phyloP scores from a whole-genome alignment of 2,113 vertebrate species.

The Sinocyclocheilus anophthalmus region DNA sequence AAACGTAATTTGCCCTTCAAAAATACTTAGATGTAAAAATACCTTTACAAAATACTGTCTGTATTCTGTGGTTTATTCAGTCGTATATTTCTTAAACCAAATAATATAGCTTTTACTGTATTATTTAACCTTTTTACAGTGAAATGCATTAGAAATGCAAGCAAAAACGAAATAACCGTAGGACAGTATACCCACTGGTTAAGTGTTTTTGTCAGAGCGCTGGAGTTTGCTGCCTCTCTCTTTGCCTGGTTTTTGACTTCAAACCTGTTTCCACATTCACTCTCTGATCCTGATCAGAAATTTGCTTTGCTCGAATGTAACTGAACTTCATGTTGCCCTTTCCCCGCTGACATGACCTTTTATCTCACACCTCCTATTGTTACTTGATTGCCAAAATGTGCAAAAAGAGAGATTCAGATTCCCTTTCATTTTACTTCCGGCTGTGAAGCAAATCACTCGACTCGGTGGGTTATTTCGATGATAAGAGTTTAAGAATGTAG shows the following conservation, averaged over 20 bases:
- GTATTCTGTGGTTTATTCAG: not conserved
- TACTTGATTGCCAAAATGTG: slow-evolving; percentile 43
- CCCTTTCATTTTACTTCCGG: slow-evolving; percentile 29
- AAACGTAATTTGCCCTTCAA: not conserved
- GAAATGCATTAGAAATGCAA: not conserved
- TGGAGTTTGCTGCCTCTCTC: slow-evolving; percentile 3
- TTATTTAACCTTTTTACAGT: not conserved
- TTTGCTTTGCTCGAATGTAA: slow-evolving; percentile 30
- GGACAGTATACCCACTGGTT: not conserved
- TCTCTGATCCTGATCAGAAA: slow-evolving; percentile 27
- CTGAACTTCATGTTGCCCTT: slow-evolving; percentile 49
- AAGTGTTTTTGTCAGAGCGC: not conserved
- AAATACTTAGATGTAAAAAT: not conserved
- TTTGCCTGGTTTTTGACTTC: slow-evolving; percentile 10
- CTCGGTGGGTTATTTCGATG: slow-evolving; percentile 36
- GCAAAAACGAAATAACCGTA: not conserved
- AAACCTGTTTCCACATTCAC: slow-evolving; percentile 12
- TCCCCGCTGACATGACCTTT: slow-evolving; percentile 67
- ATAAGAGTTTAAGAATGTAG: slow-evolving; percentile 19
- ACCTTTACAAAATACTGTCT: too few species aligned
- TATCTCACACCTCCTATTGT: slow-evolving; percentile 57
- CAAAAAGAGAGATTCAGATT: slow-evolving; percentile 33
- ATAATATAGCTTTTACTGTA: not conserved
- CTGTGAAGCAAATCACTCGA: slow-evolving; percentile 44
- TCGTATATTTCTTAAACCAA: not conserved